Conservation (phyloP, 2,888 invertebrate genomes). For the Gisinianus flammeolus region DNA sequence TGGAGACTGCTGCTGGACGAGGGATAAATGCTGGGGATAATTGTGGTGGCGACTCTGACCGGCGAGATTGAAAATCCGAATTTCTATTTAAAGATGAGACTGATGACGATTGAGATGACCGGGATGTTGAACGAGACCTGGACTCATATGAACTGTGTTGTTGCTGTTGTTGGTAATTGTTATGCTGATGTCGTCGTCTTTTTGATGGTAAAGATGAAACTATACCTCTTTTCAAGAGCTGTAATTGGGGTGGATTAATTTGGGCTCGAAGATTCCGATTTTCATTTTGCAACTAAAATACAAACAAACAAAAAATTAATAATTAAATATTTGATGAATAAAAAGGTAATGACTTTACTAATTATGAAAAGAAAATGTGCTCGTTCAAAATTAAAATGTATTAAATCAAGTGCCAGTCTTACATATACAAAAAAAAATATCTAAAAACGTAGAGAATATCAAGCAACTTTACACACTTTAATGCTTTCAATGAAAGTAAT, state of each 20-base stretch:
- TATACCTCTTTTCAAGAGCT: neutral
- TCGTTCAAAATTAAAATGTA: no score
- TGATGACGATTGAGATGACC: neutral
- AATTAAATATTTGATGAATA: neutral
- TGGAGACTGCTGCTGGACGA: neutral
- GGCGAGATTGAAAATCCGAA: slow-evolving; percentile 11
- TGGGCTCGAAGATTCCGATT: slow-evolving; percentile 26
- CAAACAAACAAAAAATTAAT: slow-evolving; percentile 1
- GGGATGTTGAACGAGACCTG: slow-evolving; percentile 23
- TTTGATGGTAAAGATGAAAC: slow-evolving; percentile 22
- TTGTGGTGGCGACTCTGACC: slow-evolving; percentile 47
- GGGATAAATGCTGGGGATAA: slow-evolving; percentile 45
- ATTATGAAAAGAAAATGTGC: no score
- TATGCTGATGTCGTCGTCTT: slow-evolving; percentile 14
- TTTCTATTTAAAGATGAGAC: neutral
- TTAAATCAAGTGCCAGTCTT: no score
- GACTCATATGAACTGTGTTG: slow-evolving; percentile 1
- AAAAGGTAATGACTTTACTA: neutral
- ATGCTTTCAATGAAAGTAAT: no score
- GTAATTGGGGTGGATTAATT: slow-evolving; percentile 30
- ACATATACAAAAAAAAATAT: no score
- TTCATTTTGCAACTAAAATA: slow-evolving; percentile 32
- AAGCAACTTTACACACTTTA: no score
- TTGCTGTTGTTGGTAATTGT: no score
- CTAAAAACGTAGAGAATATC: neutral